phyloP scores from a whole-genome alignment of 2,797 vertebrate species.

The Semotilus atromaculatus region DNA sequence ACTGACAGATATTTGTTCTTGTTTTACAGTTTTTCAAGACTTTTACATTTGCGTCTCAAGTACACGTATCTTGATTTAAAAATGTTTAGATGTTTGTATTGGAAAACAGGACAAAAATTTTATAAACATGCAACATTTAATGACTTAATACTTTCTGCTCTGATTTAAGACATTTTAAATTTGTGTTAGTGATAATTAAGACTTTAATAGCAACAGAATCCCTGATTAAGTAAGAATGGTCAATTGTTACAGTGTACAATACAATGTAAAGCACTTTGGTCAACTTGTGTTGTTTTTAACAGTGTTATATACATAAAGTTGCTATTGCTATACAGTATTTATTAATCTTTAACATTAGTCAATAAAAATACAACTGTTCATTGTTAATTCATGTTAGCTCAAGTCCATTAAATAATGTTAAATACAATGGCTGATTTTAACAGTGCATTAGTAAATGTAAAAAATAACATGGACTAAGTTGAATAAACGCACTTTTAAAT shows the following conservation, averaged over 20 bases:
- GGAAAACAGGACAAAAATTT: background rate
- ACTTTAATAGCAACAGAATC: background rate
- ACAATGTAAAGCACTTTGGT: too few species aligned
- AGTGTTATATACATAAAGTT: too few species aligned
- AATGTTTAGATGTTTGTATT: background rate
- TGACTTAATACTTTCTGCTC: too few species aligned
- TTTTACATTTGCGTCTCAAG: background rate
- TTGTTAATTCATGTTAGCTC: background rate
- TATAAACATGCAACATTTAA: background rate
- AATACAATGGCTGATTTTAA: too few species aligned
- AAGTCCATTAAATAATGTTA: background rate
- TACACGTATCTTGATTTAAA: background rate
- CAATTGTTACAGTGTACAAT: background rate
- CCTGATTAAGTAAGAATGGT: background rate
- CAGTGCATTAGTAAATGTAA: too few species aligned
- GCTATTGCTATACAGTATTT: too few species aligned
- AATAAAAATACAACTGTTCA: background rate
- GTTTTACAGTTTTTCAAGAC: background rate
- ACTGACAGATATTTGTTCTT: background rate
- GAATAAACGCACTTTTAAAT: background rate
- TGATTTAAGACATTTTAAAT: background rate
- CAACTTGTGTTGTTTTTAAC: too few species aligned
- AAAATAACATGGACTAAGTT: background rate
- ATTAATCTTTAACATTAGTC: background rate
- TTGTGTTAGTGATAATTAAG: background rate